These are phyloP conservation scores for Valencia hispanica DNA, from an alignment of 2,797 vertebrate species.

Conservation along the genomic window DNA sequence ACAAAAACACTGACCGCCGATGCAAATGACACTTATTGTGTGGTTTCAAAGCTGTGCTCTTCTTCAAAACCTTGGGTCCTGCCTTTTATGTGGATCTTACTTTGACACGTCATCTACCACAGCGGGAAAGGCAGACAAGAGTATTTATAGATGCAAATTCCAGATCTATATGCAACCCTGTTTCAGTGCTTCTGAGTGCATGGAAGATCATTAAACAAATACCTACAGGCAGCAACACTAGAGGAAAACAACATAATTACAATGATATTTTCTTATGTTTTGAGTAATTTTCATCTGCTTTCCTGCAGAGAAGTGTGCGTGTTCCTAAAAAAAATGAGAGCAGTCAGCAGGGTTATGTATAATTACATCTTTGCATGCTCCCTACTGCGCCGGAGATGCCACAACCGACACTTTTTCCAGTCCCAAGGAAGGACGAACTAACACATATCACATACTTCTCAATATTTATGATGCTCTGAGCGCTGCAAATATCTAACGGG, in stretches of 20 bases:
- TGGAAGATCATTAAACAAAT: slow-evolving; percentile 3
- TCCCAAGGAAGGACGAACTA: slow-evolving; percentile 40
- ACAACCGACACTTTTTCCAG: slow-evolving; percentile 60
- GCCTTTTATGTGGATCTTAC: background rate
- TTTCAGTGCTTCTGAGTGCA: slow-evolving; percentile 6
- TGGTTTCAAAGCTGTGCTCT: background rate
- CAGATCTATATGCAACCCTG: slow-evolving; percentile 1
- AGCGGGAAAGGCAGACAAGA: background rate
- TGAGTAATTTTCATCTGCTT: slow-evolving; percentile 26
- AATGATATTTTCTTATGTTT: slow-evolving; percentile 29
- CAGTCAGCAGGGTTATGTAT: slow-evolving; percentile 54
- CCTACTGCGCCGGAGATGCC: slow-evolving; percentile 45
- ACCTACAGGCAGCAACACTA: background rate
- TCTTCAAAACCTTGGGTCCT: slow-evolving; percentile 2
- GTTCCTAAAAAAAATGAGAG: slow-evolving; percentile 30
- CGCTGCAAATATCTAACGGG: slow-evolving; percentile 44
- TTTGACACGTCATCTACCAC: background rate
- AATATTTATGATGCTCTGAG: slow-evolving; percentile 60
- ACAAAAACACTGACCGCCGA: background rate
- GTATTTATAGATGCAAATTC: slow-evolving; percentile 15
- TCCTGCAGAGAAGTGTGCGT: slow-evolving; percentile 27
- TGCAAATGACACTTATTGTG: background rate
- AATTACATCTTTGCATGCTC: slow-evolving; percentile 64
- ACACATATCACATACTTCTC: slow-evolving; percentile 36
- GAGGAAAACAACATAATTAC: slow-evolving; percentile 14